Evolutionary conservation across 2,888 invertebrate genomes (phyloP).

Genomic region (Xylocampa areola): DNA sequence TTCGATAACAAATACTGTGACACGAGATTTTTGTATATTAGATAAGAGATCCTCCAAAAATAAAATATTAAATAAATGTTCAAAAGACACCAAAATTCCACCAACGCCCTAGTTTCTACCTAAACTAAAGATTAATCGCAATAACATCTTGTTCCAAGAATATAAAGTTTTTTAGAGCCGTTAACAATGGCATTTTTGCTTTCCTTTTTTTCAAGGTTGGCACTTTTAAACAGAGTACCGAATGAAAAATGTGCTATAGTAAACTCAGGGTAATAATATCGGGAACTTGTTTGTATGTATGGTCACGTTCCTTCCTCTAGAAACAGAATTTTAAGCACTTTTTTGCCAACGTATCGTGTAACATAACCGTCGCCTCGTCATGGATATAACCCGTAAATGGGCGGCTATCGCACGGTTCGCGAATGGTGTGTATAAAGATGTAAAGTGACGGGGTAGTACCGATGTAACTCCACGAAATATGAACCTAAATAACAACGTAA

Average conservation of each 20-base stretch:
- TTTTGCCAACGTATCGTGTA: slow-evolving; percentile 37
- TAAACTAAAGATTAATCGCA: no score
- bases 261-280: slow-evolving; percentile 32
- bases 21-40: no score
- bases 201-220: no score
- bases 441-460: neutral
- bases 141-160: slow-evolving; percentile 5
- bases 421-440: neutral
- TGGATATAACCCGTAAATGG: slow-evolving; percentile 10
- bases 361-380: slow-evolving; percentile 15
- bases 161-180: slow-evolving; percentile 10
- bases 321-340: slow-evolving; percentile 41
- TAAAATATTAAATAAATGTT: no score
- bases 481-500: no score
- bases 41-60: no score
- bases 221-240: slow-evolving; percentile 10
- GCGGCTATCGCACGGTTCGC: slow-evolving; percentile 1
- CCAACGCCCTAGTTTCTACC: no score
- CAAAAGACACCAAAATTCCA: no score
- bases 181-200: no score
- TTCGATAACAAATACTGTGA: no score
- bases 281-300: slow-evolving; percentile 35
- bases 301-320: slow-evolving; percentile 37
- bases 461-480: no score
- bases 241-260: slow-evolving; percentile 18